Evolutionary conservation across 2,888 invertebrate genomes (phyloP).

Genomic region (Drosophila borealis): DNA sequence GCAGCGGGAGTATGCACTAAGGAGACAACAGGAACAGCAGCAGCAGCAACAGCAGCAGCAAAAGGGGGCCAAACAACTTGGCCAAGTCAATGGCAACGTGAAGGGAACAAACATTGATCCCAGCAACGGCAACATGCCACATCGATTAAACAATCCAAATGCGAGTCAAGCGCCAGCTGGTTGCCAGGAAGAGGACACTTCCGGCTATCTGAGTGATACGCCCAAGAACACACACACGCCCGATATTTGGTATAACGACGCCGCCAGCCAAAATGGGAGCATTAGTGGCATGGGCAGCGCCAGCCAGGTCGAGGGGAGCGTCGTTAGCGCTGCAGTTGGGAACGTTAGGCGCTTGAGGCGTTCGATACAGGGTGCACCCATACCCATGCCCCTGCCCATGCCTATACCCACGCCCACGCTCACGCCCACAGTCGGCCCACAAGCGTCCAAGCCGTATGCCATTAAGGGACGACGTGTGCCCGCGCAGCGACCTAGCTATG

Average conservation of each 20-base stretch:
- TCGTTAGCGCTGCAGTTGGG: conserved; percentile 38
- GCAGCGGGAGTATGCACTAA: conserved; percentile 70
- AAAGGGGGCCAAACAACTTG: conserved; percentile 69
- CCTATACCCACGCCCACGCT: conserved; percentile 10
- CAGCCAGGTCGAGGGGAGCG: conserved; percentile 48
- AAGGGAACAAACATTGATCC: conserved; percentile 64
- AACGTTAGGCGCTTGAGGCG: conserved; percentile 56
- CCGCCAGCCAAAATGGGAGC: conserved; percentile 78
- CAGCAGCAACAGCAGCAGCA: conserved; percentile 73
- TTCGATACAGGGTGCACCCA: conserved; percentile 68
- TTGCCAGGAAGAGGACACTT: conserved; percentile 90
- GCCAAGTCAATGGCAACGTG: conserved; percentile 46
- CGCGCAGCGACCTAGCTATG: conserved; percentile 57
- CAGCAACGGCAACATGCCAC: conserved; percentile 59
- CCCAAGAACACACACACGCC: conserved; percentile 86
- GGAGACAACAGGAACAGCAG: conserved; percentile 59
- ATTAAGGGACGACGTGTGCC: conserved; percentile 64
- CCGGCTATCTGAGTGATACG: conserved; percentile 93
- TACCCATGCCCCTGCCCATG: conserved; percentile 22
- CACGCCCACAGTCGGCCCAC: conserved; percentile 19
- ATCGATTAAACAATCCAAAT: conserved; percentile 81
- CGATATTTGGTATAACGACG: conserved; percentile 85
- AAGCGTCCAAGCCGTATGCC: conserved; percentile 53
- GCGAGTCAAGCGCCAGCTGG: conserved; percentile 59
- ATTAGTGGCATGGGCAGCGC: conserved; percentile 69